These are phyloP conservation scores for Plutomurus gul DNA, from an alignment of 1,140 invertebrate species.

Conservation along the genomic window DNA sequence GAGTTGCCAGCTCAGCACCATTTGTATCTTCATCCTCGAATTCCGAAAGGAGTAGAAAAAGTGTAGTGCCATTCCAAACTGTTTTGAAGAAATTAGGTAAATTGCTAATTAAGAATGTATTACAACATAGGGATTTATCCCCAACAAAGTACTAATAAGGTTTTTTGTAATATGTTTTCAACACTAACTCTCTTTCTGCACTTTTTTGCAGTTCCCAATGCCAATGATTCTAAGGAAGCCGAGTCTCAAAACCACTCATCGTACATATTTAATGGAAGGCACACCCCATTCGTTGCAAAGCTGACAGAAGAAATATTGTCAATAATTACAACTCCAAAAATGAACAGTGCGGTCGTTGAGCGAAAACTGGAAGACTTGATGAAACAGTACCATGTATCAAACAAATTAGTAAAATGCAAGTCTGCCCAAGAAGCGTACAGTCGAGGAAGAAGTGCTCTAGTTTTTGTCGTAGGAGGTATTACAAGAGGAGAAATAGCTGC, in stretches of 20 bases:
- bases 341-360: conserved; percentile 37
- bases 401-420: conserved; percentile 42
- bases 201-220: conserved; percentile 36
- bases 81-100: conserved; percentile 51
- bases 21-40: conserved; percentile 2
- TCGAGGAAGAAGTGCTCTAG: conserved; percentile 47
- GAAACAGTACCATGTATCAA: conserved; percentile 43
- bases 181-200: too few species aligned
- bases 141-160: too few species aligned
- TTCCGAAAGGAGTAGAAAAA: neutral
- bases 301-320: conserved; percentile 46
- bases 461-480: conserved; percentile 52
- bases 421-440: conserved; percentile 41
- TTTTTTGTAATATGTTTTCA: too few species aligned
- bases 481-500: conserved; percentile 48
- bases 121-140: too few species aligned
- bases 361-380: conserved; percentile 50
- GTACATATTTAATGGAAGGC: conserved; percentile 53
- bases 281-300: conserved; percentile 50
- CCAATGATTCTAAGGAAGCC: conserved; percentile 38
- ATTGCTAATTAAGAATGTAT: neutral
- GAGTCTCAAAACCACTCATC: conserved; percentile 44
- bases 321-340: conserved; percentile 40
- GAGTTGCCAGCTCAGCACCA: conserved; percentile 32
- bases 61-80: conserved; percentile 36